Evolutionary conservation across 1,140 invertebrate genomes (phyloP), one percentile per base, ranked within the genome.

Genomic region (Diuraphis noxia): DNA sequence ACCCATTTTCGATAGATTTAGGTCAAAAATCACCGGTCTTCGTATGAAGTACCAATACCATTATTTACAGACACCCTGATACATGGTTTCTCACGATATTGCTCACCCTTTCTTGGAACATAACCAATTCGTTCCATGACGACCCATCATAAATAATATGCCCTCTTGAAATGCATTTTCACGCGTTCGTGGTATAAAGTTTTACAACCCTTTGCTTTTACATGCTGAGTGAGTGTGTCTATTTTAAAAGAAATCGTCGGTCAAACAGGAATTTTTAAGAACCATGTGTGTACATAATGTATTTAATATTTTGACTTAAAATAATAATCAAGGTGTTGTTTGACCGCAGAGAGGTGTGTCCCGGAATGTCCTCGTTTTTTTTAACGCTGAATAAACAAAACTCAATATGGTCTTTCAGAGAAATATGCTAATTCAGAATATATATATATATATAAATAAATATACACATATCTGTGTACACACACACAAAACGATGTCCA

Each of bases 381-480:
- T 79, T 36, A 43, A 46, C 43, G 34, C 43, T 90, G 34, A 82
- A 82, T 25, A 91, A 91, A 82, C 89, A 91, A 81, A 91, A 91
- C 72, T 41, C 41, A 43, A 38, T 81, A 52, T 79, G 30, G 34
- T 46, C 34, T 34, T 91, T 91, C 19, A 36, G 23, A 91, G 43
- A 41, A 46, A 82, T 91, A 91, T 91, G 89, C 77, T 91, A 91
- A 91, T 91, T 91, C 25, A 19, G 10, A 81, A 81, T 46, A 77
- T 43, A 72, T 77, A 77, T 36, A 77, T 21, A 40, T 25, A 49
- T 77, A 19, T 85, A 36, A 40, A 79, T 87, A 72, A 43, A 46
- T 43, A 77, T 43, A 85, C 36, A 34, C 63, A 63, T 90, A 90
- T 34, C 43, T 49, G 41, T 49, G 41, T 46, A 63, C n/a, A 72